phyloP scores from a whole-genome alignment of 2,797 vertebrate genomes.

The Sardinella longiceps region DNA sequence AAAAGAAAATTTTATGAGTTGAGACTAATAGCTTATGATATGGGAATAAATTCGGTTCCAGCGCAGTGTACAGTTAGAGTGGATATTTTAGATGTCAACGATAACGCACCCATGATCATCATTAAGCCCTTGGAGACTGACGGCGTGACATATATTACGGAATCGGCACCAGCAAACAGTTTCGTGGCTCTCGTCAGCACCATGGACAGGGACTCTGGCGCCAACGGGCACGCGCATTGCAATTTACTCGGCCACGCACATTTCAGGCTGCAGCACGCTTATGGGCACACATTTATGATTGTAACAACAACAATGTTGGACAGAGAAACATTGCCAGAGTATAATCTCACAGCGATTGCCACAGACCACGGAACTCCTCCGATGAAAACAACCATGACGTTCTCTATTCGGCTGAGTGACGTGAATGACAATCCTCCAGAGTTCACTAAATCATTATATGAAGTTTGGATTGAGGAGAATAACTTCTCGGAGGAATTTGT shows the following conservation, averaged over 20 bases:
- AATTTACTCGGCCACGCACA: constrained; percentile 45
- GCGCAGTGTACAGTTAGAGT: neutral
- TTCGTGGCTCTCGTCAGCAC: constrained; percentile 52
- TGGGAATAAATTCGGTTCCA: constrained; percentile 9
- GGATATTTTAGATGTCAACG: constrained; percentile 14
- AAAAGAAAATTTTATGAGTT: constrained; percentile 23
- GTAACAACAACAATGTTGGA: constrained; percentile 27
- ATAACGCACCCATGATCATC: constrained; percentile 13
- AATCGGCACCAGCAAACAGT: constrained; percentile 37
- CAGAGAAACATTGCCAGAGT: constrained; percentile 45
- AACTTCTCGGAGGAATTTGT: constrained; percentile 43
- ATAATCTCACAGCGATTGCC: constrained; percentile 47
- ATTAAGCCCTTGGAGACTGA: constrained; percentile 25
- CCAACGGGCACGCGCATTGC: constrained; percentile 45
- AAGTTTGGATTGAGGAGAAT: constrained; percentile 47
- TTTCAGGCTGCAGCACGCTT: constrained; percentile 53
- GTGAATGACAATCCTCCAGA: constrained; percentile 42
- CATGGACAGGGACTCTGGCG: constrained; percentile 50
- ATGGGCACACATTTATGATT: constrained; percentile 40
- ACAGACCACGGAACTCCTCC: constrained; percentile 43
- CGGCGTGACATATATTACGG: constrained; percentile 38
- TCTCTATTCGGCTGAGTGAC: constrained; percentile 40
- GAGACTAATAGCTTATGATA: constrained; percentile 31
- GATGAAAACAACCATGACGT: constrained; percentile 41
- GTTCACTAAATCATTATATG: constrained; percentile 43